These are phyloP conservation scores for Momotus momota DNA, from an alignment of 2,797 vertebrate genomes.

Conservation along the genomic window DNA sequence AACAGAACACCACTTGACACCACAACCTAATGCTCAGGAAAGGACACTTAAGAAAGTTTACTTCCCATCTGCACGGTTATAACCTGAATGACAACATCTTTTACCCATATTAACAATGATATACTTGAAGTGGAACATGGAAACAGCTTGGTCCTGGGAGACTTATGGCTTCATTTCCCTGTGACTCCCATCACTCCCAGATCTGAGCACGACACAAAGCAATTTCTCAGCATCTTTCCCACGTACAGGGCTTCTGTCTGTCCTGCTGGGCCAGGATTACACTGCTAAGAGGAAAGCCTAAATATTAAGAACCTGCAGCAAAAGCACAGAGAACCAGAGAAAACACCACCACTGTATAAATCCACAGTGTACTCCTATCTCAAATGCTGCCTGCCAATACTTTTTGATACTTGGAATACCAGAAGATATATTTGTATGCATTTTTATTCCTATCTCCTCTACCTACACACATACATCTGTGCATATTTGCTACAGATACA, in stretches of 20 bases:
- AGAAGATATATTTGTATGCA: neutral
- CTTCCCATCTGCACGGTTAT: conserved; percentile 14
- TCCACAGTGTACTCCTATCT: neutral
- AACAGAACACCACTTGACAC: conserved; percentile 33
- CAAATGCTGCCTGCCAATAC: neutral
- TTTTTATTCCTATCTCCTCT: neutral
- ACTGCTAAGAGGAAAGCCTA: neutral
- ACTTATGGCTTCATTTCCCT: neutral
- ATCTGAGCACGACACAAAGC: neutral
- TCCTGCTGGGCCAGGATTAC: neutral
- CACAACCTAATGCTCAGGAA: neutral
- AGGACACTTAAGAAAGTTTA: conserved; percentile 25
- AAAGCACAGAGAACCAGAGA: neutral
- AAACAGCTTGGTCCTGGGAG: neutral
- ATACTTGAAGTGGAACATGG: neutral
- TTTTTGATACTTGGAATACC: neutral
- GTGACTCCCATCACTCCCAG: neutral
- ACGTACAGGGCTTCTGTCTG: neutral
- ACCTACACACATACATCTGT: neutral
- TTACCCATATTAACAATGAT: neutral
- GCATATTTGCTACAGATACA: neutral
- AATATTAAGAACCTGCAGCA: neutral
- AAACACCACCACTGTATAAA: neutral
- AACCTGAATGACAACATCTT: neutral
- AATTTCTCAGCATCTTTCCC: neutral